Evolutionary conservation across 1,140 invertebrate genomes (phyloP).

Genomic region (Penaeus indicus): DNA sequence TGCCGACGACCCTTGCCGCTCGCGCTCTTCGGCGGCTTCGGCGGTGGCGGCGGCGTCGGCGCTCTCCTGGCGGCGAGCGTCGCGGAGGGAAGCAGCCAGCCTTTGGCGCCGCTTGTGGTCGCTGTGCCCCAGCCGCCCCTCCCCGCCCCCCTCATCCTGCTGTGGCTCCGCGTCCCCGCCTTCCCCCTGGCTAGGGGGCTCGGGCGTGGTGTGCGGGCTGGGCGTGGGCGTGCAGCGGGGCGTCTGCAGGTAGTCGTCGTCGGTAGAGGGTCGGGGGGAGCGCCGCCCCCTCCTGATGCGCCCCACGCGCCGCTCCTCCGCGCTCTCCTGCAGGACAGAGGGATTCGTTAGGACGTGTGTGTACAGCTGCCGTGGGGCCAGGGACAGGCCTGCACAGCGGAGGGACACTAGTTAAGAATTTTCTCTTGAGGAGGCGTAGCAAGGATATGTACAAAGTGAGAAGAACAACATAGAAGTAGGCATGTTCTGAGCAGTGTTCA

Average conservation of each 20-base stretch:
- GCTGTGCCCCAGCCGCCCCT: conserved; percentile 5
- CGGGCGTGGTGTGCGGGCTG: conserved; percentile 44
- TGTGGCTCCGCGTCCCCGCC: neutral
- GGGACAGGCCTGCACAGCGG: no score
- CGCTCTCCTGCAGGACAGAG: conserved; percentile 20
- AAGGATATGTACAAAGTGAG: no score
- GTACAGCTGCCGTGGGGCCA: no score
- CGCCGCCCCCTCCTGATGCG: conserved; percentile 24
- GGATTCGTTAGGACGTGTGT: no score
- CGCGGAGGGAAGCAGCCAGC: conserved; percentile 5
- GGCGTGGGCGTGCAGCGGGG: conserved; percentile 31
- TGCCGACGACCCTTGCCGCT: neutral
- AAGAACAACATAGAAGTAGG: no score
- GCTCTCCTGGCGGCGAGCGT: neutral
- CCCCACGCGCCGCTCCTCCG: conserved; percentile 31
- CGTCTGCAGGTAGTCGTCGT: conserved; percentile 13
- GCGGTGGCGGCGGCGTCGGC: neutral
- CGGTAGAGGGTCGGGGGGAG: neutral
- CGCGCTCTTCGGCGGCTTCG: neutral
- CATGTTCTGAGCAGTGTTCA: no score
- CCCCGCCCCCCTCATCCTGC: neutral
- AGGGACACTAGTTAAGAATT: no score
- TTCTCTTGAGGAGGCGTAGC: no score
- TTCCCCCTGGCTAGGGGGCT: conserved; percentile 9
- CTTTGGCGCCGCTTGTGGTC: conserved; percentile 43